Conservation (phyloP, 2,888 invertebrate species). For the Bimastos eiseni region DNA sequence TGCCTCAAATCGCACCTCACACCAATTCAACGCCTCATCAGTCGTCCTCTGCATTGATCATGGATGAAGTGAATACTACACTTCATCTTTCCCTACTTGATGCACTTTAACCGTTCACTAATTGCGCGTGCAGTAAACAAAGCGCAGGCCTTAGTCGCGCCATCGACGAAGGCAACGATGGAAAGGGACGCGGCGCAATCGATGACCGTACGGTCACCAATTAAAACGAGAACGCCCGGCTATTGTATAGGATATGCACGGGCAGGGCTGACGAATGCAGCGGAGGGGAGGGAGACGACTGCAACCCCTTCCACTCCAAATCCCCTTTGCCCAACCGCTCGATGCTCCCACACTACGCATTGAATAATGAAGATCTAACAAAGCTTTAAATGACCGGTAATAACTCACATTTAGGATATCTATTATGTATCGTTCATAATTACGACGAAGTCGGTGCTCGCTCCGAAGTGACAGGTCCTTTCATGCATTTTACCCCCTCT, state of each 20-base stretch:
- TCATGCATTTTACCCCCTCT: neutral
- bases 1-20: no score
- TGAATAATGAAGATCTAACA: constrained; percentile 20
- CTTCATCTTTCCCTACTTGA: neutral
- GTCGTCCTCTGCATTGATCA: neutral
- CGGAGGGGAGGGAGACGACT: neutral
- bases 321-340: neutral
- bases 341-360: neutral
- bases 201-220: neutral
- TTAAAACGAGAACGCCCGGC: neutral
- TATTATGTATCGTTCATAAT: constrained; percentile 19
- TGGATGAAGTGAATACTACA: neutral
- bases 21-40: no score
- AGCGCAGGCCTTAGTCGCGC: neutral
- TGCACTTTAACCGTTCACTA: neutral
- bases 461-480: neutral
- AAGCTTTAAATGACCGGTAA: constrained; percentile 16
- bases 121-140: constrained; percentile 4
- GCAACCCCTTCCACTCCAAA: neutral
- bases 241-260: neutral
- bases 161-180: neutral
- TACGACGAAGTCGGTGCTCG: neutral
- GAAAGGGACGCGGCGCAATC: neutral
- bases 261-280: neutral
- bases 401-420: constrained; percentile 16